Base-by-base conservation (phyloP, 1,140 invertebrate species). In the Lanistes nyassanus region DNA sequence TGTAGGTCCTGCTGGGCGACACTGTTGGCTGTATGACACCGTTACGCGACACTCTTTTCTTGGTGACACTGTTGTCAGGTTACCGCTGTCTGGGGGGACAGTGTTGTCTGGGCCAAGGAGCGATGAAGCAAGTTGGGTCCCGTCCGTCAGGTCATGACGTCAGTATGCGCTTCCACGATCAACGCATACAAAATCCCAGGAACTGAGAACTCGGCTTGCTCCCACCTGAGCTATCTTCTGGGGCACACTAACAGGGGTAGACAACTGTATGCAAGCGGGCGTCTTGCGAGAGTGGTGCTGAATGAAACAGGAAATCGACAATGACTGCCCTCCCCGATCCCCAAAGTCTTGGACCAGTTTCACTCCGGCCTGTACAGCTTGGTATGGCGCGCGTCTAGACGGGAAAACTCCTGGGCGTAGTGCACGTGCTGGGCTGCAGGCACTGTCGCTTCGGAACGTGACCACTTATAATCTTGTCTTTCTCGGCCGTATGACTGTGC, bases 261-360 rank as follows among this genome's bases (percentile, higher is more conserved):
- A 72, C 70, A 72, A 72, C 53, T 60, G 70, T 26, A 36, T 37
- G 70, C 26, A 19, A 72, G 56, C 9, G 23, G 60, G 70, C 34
- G 55, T 36, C 70, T 56, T 37, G 53, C 5, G 16, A 6, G 37
- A 29, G 26, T n/a, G 51, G 7, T 42, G 70, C 16, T 58, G 70
- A 62, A 72, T 62, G 70, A 72, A 56, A 56, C 70, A 72, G 70
- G 70, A 72, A 72, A 72, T 72, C 60, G 70, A n/a, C 70, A 72
- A 60, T 72, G 60, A 72, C 55, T 62, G 37, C 6, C 26, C 53
- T 21, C 23, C n/a, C 51, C 13, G 9, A 13, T 19, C 7, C 31
- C 31, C 23, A 6, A 6, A 23, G 65, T n/a, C 65, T n/a, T 19
- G 34, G 65, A 39, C 21, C 7, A 23, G 31, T 36, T 21, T 13